Base-by-base conservation (phyloP, 2,888 invertebrate genomes). In the Drosophila setosimentum region DNA sequence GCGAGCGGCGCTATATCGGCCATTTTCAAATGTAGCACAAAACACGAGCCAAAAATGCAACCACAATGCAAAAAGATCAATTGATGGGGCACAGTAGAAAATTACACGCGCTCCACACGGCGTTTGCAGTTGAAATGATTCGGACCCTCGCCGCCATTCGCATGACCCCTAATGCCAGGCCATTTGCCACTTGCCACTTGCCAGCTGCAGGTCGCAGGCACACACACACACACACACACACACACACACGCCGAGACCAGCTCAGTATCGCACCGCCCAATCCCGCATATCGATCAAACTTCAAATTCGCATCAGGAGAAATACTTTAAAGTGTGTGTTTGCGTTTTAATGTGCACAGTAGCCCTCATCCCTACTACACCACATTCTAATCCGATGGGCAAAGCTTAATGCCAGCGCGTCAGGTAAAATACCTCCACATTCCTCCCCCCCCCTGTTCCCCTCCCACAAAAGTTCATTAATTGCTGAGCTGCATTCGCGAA, bases 231-330 rank as follows among this genome's bases (percentile, higher is more conserved):
- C 2, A 27, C 55, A n/a, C 35, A 54, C 42, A 55, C 27, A 21
- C 63, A 50, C 66, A 37, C 37, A 48, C 33, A 55, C 76, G 54
- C 4, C 18, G 18, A 35, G 2, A 18, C 18, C 37, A 33, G 33
- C 13, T 33, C 33, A 0, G 33, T 33, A 5, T 7, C 37, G 61
- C 75, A 75, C 73, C 73, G 79, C 89, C 8, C 40, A 40, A 57
- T 40, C 57, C 86, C 86, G 77, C 83, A 80, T 92, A 92, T 92
- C 93, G 92, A 92, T 92, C 92, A 92, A 92, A 92, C 92, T 92
- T 92, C 89, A 92, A 92, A 90, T 88, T 87, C 80, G 76, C 89
- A 91, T 90, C 88, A 82, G 77, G 76, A 81, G 68, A 69, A 86
- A 73, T 54, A 78, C 75, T 90, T 87, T 89, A 87, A 87, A 87